Conservation (phyloP, 2,113 vertebrate species). For the Pteruthius melanotis region DNA sequence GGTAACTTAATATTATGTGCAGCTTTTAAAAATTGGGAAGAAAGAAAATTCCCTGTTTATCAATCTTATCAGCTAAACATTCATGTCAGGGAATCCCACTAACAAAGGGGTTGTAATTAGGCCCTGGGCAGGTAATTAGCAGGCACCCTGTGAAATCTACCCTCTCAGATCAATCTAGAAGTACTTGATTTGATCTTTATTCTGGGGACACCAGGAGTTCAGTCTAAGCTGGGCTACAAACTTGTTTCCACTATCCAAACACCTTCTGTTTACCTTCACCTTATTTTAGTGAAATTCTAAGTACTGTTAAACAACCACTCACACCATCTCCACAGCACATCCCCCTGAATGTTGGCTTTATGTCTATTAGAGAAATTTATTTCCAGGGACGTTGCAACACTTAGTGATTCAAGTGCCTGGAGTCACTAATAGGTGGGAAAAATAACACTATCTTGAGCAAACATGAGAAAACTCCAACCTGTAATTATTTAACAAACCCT, state of each 20-base stretch:
- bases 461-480: slow-evolving; percentile 47
- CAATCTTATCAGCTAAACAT: background rate
- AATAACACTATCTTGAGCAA: slow-evolving; percentile 40
- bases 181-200: background rate
- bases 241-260: background rate
- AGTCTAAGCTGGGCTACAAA: background rate
- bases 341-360: background rate
- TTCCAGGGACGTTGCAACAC: background rate
- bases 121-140: background rate
- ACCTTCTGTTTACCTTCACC: background rate
- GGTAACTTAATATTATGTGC: background rate
- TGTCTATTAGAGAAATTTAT: background rate
- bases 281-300: background rate
- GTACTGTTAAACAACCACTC: background rate
- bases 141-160: background rate
- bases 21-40: background rate
- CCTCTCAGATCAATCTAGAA: background rate
- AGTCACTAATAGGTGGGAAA: slow-evolving; percentile 49
- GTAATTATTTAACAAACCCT: slow-evolving; percentile 41
- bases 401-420: background rate
- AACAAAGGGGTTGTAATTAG: background rate
- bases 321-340: background rate
- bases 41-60: background rate
- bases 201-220: background rate
- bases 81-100: background rate